Evolutionary conservation across 30 jellyfish, hydroid and myxozoan species (phyloP), one percentile per base, ranked within the genome.

Genomic region (Aurelia sp.): DNA sequence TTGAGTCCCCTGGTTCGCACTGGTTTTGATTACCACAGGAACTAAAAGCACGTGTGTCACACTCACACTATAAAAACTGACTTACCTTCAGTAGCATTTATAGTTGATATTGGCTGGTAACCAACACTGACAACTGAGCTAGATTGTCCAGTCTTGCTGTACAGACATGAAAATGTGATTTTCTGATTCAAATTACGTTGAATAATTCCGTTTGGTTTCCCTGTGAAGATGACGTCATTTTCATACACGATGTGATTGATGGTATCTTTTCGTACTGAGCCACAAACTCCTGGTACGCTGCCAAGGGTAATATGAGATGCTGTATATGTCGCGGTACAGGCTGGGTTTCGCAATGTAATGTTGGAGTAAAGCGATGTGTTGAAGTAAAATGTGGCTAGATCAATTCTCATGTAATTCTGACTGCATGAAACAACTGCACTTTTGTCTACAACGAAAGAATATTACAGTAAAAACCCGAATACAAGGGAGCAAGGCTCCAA

Each of bases 201-300:
- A 15, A 73, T 73, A 13, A 33, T 13, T 17, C 84, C 84, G 27
- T 4, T 11, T n/a, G 62, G 65, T 4, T 27, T 48, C 71, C 37
- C 71, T 52, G 52, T 73, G 37, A 73, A 22, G 71, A 73, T 52
- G 48, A 73, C 70, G 47, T 73, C 84, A 22, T 73, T 73, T 47
- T 52, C 71, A 67, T 73, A 73, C 20, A 73, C 62, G 66, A 73
- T 73, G 73, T 73, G 37, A 17, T 22, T 53, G 10, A 27, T 9
- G 6, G 84, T 73, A 11, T 73, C 84, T 19, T 22, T 13, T 17
- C 84, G 65, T 11, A 67, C 57, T 47, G 84, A 73, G 47, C 84
- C 84, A 18, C 84, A 73, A 40, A 31, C 71, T 13, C 84, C 62
- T 4, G 84, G 84, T 21, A 73, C 71, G 22, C 67, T 73, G 5